Percentiles rank a stretch among this genome's conserved stretches.
phyloP scores from a whole-genome alignment of 92 coral and sea anemone genomes.

The Porites divaricata region DNA sequence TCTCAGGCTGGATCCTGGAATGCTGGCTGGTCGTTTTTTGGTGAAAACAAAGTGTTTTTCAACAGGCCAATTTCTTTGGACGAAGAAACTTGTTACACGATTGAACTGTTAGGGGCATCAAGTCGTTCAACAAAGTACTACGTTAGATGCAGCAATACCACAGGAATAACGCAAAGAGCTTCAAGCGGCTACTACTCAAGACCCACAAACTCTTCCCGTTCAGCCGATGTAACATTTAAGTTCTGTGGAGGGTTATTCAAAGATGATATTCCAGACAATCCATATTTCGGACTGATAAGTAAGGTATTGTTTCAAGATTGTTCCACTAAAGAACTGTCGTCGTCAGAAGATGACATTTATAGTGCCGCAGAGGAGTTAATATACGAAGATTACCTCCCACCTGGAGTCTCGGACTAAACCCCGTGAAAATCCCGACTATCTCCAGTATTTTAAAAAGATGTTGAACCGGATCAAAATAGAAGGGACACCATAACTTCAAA shows the following conservation, averaged over 20 bases:
- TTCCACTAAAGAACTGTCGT: not conserved
- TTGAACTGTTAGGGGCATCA: not conserved
- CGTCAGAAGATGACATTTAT: not conserved
- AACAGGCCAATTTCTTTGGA: not conserved
- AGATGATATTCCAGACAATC: not conserved
- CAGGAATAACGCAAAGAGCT: not conserved
- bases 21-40: not conserved
- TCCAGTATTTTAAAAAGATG: no score
- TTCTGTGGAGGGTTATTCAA: not conserved
- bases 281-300: not conserved
- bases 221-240: not conserved
- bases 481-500: no score
- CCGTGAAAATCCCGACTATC: no score
- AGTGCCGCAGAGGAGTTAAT: not conserved
- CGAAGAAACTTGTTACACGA: not conserved
- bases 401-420: no score
- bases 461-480: no score
- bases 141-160: not conserved
- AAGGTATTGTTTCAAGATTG: not conserved
- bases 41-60: constrained; percentile 7
- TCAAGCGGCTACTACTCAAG: not conserved
- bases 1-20: not conserved
- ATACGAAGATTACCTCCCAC: not conserved
- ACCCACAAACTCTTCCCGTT: not conserved
- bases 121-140: not conserved